Evolutionary conservation across 2,797 vertebrate genomes (phyloP).

Genomic region (Sebastes vulpes): DNA sequence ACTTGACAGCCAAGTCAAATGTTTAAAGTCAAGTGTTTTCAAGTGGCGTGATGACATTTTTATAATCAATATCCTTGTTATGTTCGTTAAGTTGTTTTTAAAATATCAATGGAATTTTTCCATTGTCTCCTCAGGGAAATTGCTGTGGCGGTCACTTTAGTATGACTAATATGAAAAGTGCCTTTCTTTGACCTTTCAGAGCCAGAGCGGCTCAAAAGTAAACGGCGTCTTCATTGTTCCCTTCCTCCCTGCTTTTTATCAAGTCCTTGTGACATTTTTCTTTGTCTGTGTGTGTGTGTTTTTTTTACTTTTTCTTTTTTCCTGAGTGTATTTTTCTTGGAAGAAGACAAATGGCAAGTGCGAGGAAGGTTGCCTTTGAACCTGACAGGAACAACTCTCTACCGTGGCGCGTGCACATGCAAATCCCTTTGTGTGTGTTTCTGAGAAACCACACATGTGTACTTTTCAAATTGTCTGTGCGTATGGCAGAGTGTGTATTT

Average conservation of each 20-base stretch:
- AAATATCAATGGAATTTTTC: conserved; percentile 71
- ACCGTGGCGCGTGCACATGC: conserved; percentile 39
- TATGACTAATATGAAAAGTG: conserved; percentile 46
- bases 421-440: conserved; percentile 46
- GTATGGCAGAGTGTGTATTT: conserved; percentile 22
- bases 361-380: conserved; percentile 74
- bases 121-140: conserved; percentile 43
- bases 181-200: conserved; percentile 67
- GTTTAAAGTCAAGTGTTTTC: conserved; percentile 39
- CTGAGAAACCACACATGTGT: conserved; percentile 44
- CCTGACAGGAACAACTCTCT: conserved; percentile 63
- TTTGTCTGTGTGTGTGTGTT: conserved; percentile 59
- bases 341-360: conserved; percentile 74
- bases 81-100: conserved; percentile 38
- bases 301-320: conserved; percentile 51
- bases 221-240: conserved; percentile 69
- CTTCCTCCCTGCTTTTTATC: conserved; percentile 78
- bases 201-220: conserved; percentile 71
- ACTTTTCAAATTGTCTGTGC: conserved; percentile 32
- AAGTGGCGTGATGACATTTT: conserved; percentile 40
- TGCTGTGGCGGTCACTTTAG: conserved; percentile 41
- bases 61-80: conserved; percentile 51
- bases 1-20: conserved; percentile 35
- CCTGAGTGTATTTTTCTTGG: conserved; percentile 71
- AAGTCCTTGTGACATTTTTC: conserved; percentile 73